Evolutionary conservation across 2,797 vertebrate genomes (phyloP).

Genomic region (Scolopax bukidnonensis): DNA sequence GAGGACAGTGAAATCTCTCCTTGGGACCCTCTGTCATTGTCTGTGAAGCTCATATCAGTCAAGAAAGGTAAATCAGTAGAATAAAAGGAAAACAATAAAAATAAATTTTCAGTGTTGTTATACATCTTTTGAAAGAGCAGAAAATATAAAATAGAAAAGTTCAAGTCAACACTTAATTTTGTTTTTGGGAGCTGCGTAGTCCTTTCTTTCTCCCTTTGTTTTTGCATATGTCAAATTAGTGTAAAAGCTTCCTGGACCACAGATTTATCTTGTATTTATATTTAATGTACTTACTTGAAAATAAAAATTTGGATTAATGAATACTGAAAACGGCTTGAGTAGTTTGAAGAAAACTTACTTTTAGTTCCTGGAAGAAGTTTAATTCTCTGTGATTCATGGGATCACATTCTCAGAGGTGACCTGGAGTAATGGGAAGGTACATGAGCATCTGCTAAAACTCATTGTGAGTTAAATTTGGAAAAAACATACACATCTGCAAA

Average conservation of each 20-base stretch:
- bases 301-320: neutral
- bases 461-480: neutral
- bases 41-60: neutral
- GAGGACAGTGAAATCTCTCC: neutral
- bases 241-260: neutral
- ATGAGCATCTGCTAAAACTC: neutral
- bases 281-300: neutral
- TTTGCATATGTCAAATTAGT: neutral
- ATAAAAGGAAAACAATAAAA: neutral
- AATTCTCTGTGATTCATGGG: neutral
- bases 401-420: neutral
- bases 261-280: neutral
- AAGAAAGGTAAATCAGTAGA: neutral
- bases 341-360: neutral
- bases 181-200: neutral
- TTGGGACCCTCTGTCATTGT: neutral
- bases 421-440: neutral
- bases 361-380: neutral
- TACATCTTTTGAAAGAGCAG: neutral
- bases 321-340: neutral
- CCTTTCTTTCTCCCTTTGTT: neutral
- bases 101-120: neutral
- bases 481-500: neutral
- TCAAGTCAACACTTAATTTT: neutral
- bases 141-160: neutral